These are phyloP conservation scores for Calephelis perditalis DNA, from an alignment of 2,888 invertebrate species.

Conservation along the genomic window DNA sequence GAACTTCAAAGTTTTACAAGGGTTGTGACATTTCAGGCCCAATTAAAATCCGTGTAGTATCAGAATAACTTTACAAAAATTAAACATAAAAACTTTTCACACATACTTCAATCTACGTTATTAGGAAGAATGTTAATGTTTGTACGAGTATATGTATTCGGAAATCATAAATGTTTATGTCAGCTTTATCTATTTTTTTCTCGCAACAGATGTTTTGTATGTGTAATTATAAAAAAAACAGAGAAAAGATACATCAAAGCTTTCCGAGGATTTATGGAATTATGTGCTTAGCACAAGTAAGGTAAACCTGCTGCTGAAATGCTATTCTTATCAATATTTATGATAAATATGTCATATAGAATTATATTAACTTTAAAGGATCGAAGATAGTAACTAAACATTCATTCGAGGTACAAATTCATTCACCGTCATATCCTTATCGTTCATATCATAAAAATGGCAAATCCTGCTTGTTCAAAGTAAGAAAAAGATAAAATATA, in stretches of 20 bases:
- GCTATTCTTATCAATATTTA: neutral
- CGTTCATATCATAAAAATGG: slow-evolving; percentile 28
- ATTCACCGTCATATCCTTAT: slow-evolving; percentile 75
- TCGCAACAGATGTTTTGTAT: no score
- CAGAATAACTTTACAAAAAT: neutral
- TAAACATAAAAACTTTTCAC: no score
- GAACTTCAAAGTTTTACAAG: neutral
- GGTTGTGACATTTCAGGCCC: slow-evolving; percentile 8
- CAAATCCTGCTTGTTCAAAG: slow-evolving; percentile 15
- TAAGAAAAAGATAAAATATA: slow-evolving; percentile 17
- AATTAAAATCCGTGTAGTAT: neutral
- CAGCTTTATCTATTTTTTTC: no score
- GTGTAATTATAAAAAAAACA: no score
- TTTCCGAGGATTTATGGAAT: neutral
- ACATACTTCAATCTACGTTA: no score
- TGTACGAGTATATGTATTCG: no score
- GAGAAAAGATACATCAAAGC: neutral
- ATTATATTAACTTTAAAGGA: neutral
- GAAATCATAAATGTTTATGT: no score
- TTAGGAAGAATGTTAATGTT: no score
- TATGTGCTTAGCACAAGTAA: neutral
- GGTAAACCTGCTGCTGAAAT: neutral
- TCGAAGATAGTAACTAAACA: neutral
- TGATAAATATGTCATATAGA: no score
- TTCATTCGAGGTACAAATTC: slow-evolving; percentile 52